These are phyloP conservation scores for Rhagium mordax DNA, from an alignment of 2,888 invertebrate species.

Conservation along the genomic window DNA sequence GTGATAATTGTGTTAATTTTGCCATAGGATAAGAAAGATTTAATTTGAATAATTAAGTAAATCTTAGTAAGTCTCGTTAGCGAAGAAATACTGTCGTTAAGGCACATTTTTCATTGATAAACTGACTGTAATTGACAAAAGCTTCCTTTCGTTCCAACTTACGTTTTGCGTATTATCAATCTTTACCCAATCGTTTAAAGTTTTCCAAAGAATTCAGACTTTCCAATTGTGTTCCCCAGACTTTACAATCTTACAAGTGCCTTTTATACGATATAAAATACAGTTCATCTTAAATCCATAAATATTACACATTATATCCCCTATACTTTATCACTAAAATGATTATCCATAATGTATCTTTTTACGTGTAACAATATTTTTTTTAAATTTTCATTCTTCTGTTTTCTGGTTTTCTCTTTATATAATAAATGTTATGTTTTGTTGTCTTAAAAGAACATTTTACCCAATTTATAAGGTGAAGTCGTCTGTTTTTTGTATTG, in stretches of 20 bases:
- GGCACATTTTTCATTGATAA: constrained; percentile 29
- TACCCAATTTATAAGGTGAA: no score
- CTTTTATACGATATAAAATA: constrained; percentile 2
- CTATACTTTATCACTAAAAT: not conserved
- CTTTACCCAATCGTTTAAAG: constrained; percentile 11
- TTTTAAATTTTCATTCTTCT: no score
- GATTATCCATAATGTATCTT: not conserved
- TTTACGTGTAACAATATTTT: not conserved
- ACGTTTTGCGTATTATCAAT: constrained; percentile 30
- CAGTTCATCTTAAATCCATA: constrained; percentile 1
- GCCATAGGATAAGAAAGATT: constrained; percentile 20
- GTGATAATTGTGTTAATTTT: constrained; percentile 27
- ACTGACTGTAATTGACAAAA: constrained; percentile 31
- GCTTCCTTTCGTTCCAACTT: constrained; percentile 12
- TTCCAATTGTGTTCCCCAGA: not conserved
- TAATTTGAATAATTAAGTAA: constrained; percentile 28
- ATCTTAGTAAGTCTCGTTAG: constrained; percentile 28
- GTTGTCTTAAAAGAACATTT: no score
- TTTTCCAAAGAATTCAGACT: not conserved
- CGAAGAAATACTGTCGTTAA: constrained; percentile 22
- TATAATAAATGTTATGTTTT: no score
- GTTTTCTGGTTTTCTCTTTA: no score
- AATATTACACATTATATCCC: not conserved
- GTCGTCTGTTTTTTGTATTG: no score
- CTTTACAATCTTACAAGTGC: not conserved